Conservation (phyloP, 1,140 invertebrate species). For the Mya arenaria region DNA sequence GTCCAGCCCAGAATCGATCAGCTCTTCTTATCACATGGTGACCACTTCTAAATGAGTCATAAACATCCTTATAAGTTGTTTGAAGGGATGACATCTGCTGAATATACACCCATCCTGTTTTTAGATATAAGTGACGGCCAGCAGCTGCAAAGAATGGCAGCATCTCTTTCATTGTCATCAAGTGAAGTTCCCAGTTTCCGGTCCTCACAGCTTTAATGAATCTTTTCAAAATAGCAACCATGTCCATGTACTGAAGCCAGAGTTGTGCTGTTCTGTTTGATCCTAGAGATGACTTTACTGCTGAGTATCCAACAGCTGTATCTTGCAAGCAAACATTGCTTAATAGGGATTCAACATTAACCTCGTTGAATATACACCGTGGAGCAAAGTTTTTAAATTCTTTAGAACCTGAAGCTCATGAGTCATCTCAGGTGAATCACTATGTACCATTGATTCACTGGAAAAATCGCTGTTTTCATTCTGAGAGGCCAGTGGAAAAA, state of each 20-base stretch:
- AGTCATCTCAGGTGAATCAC: neutral
- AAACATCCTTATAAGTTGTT: neutral
- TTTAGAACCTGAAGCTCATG: neutral
- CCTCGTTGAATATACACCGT: conserved; percentile 18
- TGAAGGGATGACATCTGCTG: conserved; percentile 28
- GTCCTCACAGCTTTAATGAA: conserved; percentile 68
- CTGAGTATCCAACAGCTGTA: conserved; percentile 45
- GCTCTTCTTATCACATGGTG: neutral
- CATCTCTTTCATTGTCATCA: conserved; percentile 71
- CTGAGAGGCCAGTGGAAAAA: neutral
- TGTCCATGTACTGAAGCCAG: conserved; percentile 66
- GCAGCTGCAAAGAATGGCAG: conserved; percentile 80
- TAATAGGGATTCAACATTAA: conserved; percentile 54
- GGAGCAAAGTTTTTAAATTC: neutral
- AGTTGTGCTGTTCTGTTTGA: conserved; percentile 46
- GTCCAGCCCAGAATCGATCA: conserved; percentile 4
- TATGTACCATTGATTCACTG: neutral
- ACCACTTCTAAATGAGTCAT: neutral
- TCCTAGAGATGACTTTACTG: conserved; percentile 59
- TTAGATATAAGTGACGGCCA: conserved; percentile 81
- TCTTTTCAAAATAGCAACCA: conserved; percentile 59
- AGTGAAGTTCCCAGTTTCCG: conserved; percentile 62
- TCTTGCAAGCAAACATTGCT: conserved; percentile 56
- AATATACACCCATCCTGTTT: conserved; percentile 69
- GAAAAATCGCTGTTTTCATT: neutral